Base-by-base conservation (phyloP, 2,888 invertebrate genomes). In the Megamerina dolium region DNA sequence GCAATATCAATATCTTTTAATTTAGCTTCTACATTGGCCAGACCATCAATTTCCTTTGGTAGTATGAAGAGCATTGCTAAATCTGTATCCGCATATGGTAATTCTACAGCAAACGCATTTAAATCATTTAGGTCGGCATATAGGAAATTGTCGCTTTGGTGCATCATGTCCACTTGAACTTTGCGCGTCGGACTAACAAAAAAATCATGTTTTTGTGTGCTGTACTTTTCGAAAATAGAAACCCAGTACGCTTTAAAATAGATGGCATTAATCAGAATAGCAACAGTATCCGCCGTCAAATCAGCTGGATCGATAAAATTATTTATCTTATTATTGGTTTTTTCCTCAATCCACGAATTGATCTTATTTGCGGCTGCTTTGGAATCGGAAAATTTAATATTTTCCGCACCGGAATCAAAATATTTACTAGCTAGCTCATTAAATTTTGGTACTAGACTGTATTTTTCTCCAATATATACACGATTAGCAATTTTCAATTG, bases 311-410 rank as follows among this genome's bases (percentile, higher is more conserved):
- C 59, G 33, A 95, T 72, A 4, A 95, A 73, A 56, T 90, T 74
- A 56, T 83, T 81, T 50, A 95, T 94, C 62, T 84, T 85, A 12
- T 83, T 70, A 39, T 86, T 82, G 0, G 95, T 95, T 59, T 86
- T 78, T 5, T 77, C 66, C 59, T 82, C 81, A 41, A 83, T 88
- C 89, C 92, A 95, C 23, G 66, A 52, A 62, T 95, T 95, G 33
- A 96, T 89, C 0, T 60, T 66, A 1, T 67, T 55, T 1, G 75
- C 77, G 5, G 80, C 76, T 37, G 62, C 66, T 2, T 56, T 60
- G 9, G 72, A 68, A 12, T 76, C 52, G 1, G 38, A 53, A 55
- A 90, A 89, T 59, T 87, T 65, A 1, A 87, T 54, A 43, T 73
- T 73, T 58, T 84, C 75, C 3, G 81, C 76, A 13, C 75, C 78